Base-by-base conservation (phyloP, 2,797 vertebrate genomes). In the Petrocephalus schoutedeni region DNA sequence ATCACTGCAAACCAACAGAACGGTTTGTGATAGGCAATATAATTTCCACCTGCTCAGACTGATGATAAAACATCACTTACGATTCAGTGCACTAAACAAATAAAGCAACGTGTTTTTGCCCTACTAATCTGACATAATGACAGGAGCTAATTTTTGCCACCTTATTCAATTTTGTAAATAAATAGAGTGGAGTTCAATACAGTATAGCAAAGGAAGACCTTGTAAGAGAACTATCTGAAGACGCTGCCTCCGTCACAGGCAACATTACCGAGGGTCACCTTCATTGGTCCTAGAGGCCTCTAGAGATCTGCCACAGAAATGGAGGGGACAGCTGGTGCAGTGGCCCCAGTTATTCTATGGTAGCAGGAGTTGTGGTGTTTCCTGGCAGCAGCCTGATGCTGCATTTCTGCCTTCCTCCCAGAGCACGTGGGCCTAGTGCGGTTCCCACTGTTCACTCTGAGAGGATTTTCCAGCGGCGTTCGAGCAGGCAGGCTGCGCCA, bases 401-500 rank as follows among this genome's bases (percentile, higher is more conserved):
- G 59, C 45, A 19, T 49, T 86, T 14, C 96, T 96, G 99, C 98
- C 98, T 97, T 97, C 94, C 96, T 97, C 94, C 96, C 96, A 96
- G 97, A 97, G 97, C 98, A 99, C 97, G 97, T 98, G 97, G 59
- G 88, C 89, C 91, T 96, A 97, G 9, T 67, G 86, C 21, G 67
- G 58, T 86, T 86, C 41, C 41, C 86, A 86, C 86, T 36, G 51
- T 59, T 64, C 45, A 96, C 96, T 97, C 96, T 96, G 95, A 95
- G 97, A 97, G 97, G 97, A 98, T 98, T 99, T 99, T 98, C 98
- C 99, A 99, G 98, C 45, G 59, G 86, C 36, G 19, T 57, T 86
- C 97, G 97, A 96, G 97, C 97, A 97, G 97, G 96, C 97, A 97
- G 97, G 97, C 97, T 96, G 96, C 95, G 96, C 95, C 96, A 96